Evolutionary conservation across 2,888 invertebrate species (phyloP), one percentile per base, ranked within the genome.

Genomic region (Metallyticus violacea): DNA sequence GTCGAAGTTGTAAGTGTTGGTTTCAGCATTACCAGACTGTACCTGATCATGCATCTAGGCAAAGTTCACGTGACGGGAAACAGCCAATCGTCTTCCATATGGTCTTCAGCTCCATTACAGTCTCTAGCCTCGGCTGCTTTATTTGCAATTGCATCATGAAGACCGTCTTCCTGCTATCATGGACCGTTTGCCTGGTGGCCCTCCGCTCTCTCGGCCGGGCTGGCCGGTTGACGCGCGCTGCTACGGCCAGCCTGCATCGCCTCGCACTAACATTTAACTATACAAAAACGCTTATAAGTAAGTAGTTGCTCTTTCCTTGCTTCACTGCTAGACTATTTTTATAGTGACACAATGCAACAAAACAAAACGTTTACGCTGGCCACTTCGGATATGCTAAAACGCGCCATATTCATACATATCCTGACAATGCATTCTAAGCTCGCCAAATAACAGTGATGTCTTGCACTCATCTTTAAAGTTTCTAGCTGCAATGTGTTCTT

Each of bases 31-130:
- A 81, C 29, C 87, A 81, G 88, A 86, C 88, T 88, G 82, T 88
- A 87, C 88, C 87, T 87, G 87, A 87, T 86, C 84, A 83, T 85
- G 40, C 29, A 80, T 30, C 15, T 40, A 81, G 26, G 30, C 81
- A 81, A 28, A 28, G 77, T 29, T 87, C 87, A 88, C 78, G 88
- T 88, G 88, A 88, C 88, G 88, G 88, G 88, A 88, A 88, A 81
- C 88, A 76, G 62, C 87, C 88, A 88, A 88, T 88, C 88, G 88
- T 87, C 87, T 88, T 87, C 86, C 88, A 88, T 87, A 87, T 86
- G 84, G 87, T 88, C 87, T 87, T 88, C 83, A 81, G 81, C 82
- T 81, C 86, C 62, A 86, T 86, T 88, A 86, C 86, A 83, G 77
- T 86, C 83, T 85, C 30, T 79, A 82, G 87, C 79, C 85, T 83